Evolutionary conservation across 2,113 vertebrate species (phyloP), one percentile per base, ranked within the genome.

Genomic region (Psephotus haematonotus): DNA sequence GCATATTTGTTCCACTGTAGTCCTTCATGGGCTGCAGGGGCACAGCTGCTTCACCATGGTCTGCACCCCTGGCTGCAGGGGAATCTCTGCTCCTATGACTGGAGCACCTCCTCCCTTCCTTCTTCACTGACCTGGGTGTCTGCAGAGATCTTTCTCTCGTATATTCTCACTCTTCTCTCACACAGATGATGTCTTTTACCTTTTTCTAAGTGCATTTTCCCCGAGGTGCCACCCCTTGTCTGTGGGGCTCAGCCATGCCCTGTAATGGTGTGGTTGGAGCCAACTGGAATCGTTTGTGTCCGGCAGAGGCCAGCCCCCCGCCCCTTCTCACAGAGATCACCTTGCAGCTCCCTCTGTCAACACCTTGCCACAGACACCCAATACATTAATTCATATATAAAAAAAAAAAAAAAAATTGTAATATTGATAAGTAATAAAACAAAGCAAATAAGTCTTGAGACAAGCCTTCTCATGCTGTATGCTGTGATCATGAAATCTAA

Each of bases 301-400:
- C 0, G 0, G 22, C 41, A 8, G 0, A 1, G 19, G 14, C 8
- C 52, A 82, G n/a, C 9, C 31, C 31, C 43, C 5, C 1, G 8
- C 25, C 6, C 8, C 10, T 62, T 12, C 35, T 65, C 59, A 72
- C 7, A 63, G 41, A 27, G n/a, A 10, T 16, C 12, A n/a, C 11
- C 11, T 41, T 55, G 18, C 15, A 44, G 18, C 7, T 22, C 23
- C 11, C 3, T 0, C 17, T 37, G 12, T 10, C 5, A 70, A 4
- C 13, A 25, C 14, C 17, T 49, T 63, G 10, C 12, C 31, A 13
- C 44, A 22, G 17, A 64, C 52, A 82, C 14, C 2, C 3, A 80
- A 53, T 31, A 46, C 10, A 29, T n/a, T 7, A 37, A 70, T 46
- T 86, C 10, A 19, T 41, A 53, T 2, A 74, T 24, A 88, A 80